phyloP scores from a whole-genome alignment of 2,113 vertebrate genomes.

The Caracal caracal region DNA sequence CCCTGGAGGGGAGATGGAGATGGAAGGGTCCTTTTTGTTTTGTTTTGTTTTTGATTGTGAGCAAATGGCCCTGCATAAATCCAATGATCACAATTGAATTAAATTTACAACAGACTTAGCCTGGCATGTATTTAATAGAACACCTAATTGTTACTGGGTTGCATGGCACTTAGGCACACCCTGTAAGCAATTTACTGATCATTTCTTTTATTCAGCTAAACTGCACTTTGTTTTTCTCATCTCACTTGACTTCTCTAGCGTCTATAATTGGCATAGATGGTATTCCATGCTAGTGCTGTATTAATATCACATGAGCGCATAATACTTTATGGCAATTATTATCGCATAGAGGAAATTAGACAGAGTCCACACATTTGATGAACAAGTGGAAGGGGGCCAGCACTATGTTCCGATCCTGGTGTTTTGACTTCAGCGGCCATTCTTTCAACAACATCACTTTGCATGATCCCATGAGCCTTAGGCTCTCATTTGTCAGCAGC shows the following conservation, averaged over 20 bases:
- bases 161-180: not conserved
- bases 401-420: not conserved
- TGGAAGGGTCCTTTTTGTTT: not conserved
- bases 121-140: conserved; percentile 23
- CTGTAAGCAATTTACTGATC: not conserved
- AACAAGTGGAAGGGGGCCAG: not conserved
- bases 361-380: not conserved
- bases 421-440: not conserved
- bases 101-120: not conserved
- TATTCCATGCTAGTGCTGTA: not conserved
- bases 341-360: not conserved
- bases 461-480: not conserved
- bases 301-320: not conserved
- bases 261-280: not conserved
- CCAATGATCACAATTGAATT: not conserved
- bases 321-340: not conserved
- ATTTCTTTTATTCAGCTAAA: conserved; percentile 28
- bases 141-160: not conserved
- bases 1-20: not conserved
- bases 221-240: conserved; percentile 16
- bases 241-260: not conserved
- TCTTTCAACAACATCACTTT: not conserved
- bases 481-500: not conserved
- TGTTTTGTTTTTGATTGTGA: not conserved
- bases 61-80: not conserved